These are phyloP conservation scores for Oscheius sp. DNA, from an alignment of 1,140 invertebrate species.

Conservation along the genomic window DNA sequence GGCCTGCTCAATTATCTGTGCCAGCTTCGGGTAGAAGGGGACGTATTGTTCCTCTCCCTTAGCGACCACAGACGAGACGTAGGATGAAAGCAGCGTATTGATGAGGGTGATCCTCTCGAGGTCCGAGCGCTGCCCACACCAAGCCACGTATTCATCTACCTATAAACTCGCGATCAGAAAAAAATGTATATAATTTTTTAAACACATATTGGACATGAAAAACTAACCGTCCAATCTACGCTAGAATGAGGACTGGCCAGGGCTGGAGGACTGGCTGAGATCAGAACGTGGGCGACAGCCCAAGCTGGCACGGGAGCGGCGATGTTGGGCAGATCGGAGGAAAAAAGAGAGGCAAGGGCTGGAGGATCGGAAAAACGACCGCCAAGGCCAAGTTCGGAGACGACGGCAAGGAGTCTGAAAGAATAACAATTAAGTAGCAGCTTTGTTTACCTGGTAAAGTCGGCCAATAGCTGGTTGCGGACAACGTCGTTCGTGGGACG, in stretches of 20 bases:
- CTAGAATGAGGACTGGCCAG: constrained; percentile 48
- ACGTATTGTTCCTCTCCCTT: constrained; percentile 47
- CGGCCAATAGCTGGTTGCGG: not conserved
- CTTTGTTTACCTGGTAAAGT: not conserved
- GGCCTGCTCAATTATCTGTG: constrained; percentile 36
- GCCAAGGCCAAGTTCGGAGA: not conserved
- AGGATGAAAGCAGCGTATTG: constrained; percentile 47
- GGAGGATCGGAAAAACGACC: not conserved
- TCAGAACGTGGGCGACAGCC: constrained; percentile 41
- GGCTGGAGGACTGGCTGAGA: constrained; percentile 31
- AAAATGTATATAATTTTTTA: not conserved
- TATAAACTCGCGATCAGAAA: not conserved
- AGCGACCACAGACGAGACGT: constrained; percentile 50
- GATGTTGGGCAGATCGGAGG: not conserved
- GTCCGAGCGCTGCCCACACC: constrained; percentile 50
- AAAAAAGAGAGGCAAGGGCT: not conserved
- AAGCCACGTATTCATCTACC: constrained; percentile 48
- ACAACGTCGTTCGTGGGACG: constrained; percentile 31
- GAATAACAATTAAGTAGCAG: not conserved
- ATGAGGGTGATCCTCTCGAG: constrained; percentile 47
- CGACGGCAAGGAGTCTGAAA: not conserved
- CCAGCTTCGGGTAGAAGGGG: constrained; percentile 41
- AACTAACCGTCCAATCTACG: constrained; percentile 50
- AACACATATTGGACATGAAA: no score
- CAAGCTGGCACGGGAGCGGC: not conserved